These are phyloP conservation scores for Dasypolia templi DNA, from an alignment of 2,888 invertebrate species.

Conservation along the genomic window DNA sequence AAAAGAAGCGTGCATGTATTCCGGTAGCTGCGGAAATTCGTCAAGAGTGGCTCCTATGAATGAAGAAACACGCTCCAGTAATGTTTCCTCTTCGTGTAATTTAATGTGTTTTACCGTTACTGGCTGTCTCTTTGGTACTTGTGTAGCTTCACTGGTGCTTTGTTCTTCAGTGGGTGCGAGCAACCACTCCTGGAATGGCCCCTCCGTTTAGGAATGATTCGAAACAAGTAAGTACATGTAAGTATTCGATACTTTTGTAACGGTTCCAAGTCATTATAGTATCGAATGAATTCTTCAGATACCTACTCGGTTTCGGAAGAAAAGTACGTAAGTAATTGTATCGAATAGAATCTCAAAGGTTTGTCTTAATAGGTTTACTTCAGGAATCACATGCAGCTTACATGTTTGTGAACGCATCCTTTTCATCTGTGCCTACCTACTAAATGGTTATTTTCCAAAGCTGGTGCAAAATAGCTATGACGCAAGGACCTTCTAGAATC, in stretches of 20 bases:
- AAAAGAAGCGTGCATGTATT: background rate
- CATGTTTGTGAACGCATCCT: background rate
- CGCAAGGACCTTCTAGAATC: no score
- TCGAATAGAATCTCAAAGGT: background rate
- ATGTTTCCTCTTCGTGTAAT: background rate
- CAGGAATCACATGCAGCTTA: background rate
- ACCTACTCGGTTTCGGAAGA: no score
- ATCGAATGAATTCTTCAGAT: background rate
- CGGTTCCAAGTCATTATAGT: background rate
- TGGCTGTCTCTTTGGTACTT: background rate
- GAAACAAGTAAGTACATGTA: background rate
- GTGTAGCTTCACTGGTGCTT: background rate
- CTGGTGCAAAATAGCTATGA: no score
- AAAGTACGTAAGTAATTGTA: background rate
- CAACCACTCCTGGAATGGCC: background rate
- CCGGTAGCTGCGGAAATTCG: accelerated
- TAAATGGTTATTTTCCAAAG: background rate
- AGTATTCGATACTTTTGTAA: conserved; percentile 3
- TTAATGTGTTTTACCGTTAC: background rate
- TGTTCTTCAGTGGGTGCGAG: background rate
- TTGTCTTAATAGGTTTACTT: background rate
- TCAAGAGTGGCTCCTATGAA: background rate
- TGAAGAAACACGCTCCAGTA: background rate
- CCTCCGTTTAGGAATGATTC: conserved; percentile 1
- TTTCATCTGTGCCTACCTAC: background rate